phyloP scores from a whole-genome alignment of 64 coral and sea anemone genomes.

The Montipora foliosa region DNA sequence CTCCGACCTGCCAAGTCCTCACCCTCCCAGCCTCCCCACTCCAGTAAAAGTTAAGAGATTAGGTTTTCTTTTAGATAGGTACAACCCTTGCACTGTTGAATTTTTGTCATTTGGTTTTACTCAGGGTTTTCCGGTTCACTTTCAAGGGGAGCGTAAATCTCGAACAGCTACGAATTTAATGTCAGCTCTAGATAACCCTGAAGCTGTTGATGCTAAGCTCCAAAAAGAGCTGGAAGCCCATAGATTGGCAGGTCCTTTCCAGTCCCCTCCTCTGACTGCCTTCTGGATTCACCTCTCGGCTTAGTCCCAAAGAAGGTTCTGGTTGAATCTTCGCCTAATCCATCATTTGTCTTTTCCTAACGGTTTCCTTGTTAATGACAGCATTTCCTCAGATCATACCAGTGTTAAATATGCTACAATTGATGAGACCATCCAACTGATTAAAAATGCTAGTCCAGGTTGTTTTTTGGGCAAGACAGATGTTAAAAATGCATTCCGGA shows the following conservation, averaged over 20 bases:
- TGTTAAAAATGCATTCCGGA: slow-evolving; percentile 4
- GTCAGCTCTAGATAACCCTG: no score
- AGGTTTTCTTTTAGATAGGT: not conserved
- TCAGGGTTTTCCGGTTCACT: not conserved
- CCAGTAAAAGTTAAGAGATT: not conserved
- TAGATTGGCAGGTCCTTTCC: no score
- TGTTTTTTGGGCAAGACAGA: slow-evolving; percentile 40
- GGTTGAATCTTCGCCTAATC: slow-evolving; percentile 25
- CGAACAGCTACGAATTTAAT: no score
- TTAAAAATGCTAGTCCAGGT: not conserved
- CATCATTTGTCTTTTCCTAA: slow-evolving; percentile 42
- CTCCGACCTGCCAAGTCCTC: not conserved
- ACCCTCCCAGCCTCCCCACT: not conserved
- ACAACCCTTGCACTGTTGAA: not conserved
- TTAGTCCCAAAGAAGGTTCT: not conserved
- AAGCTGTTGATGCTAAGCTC: no score
- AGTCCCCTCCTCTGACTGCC: no score
- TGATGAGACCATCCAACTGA: slow-evolving; percentile 31
- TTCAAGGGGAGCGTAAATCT: no score
- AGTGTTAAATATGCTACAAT: slow-evolving; percentile 24
- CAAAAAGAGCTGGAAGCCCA: no score
- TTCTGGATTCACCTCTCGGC: no score
- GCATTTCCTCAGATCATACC: slow-evolving; percentile 22
- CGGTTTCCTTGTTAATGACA: slow-evolving; percentile 1
- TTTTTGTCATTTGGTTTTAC: not conserved